Base-by-base conservation (phyloP, 2,888 invertebrate species). In the Mesorhabditis belari region DNA sequence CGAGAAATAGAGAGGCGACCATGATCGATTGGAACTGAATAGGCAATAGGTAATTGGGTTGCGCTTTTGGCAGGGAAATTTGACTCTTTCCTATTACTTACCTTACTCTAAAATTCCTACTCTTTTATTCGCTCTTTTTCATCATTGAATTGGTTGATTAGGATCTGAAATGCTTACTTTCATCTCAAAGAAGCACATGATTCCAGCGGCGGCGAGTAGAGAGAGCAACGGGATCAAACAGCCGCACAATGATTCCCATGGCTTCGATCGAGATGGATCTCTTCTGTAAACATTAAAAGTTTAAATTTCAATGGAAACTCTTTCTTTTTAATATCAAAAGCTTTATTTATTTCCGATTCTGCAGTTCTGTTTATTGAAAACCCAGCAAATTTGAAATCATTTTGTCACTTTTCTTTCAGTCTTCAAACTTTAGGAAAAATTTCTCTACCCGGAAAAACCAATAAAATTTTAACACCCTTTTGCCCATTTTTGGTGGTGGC, bases 1-100 rank as follows among this genome's bases (percentile, higher is more conserved):
- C 77, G 50, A 77, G 65, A 61, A 77, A 77, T 17, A 77, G 62
- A 3, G 77, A 71, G 5, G 77, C 77, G 21, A 77, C 77, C 49
- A 77, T 74, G 29, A 77, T 77, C 19, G 77, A 76, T 60, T 77
- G 76, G 62, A 73, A 49, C 25, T 23, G 12, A 23, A 35, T 17
- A 35, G 12, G 12, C 44, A 9, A 17, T 23, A 44, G 4, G 44
- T 25, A 54, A 54, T 12, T 1, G 26, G 23, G 26, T 2, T 19
- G 9, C 2, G 1, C n/a, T 35, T 35, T 35, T 35, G 12, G 44
- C n/a, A 35, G 12, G n/a, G 44, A 35, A n/a, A 35, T n/a, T 35
- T n/a, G n/a, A n/a, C n/a, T 12, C 12, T n/a, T n/a, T 52, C 12
- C 21, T 21, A 6, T 21, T n/a, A 12, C 44, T 12, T 12, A 44